Conservation (phyloP, 2,113 vertebrate genomes). For the Anguilla rostrata region DNA sequence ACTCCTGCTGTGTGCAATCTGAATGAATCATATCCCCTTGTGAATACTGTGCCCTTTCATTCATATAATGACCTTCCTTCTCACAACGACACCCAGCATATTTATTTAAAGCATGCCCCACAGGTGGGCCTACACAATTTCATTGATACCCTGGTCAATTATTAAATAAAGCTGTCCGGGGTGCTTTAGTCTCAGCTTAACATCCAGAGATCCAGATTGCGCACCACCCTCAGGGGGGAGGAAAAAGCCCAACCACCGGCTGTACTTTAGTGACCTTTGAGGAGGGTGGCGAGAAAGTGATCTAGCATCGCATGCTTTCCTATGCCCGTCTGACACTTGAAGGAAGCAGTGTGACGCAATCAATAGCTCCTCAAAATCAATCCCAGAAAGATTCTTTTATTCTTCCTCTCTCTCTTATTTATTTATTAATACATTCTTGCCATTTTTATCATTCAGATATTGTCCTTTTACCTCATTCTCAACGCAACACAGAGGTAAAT, state of each 20-base stretch:
- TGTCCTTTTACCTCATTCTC: constrained; percentile 10
- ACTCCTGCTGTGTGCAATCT: not conserved
- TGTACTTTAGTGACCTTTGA: constrained; percentile 3
- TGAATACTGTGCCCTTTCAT: not conserved
- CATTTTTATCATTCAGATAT: not conserved
- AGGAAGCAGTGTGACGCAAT: constrained; percentile 59
- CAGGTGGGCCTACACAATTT: not conserved
- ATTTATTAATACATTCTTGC: not conserved
- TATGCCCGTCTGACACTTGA: constrained; percentile 52
- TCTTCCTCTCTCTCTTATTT: constrained; percentile 32
- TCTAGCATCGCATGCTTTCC: constrained; percentile 34
- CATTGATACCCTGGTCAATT: not conserved
- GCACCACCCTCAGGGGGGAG: not conserved
- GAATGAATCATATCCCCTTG: not conserved
- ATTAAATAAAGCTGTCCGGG: not conserved
- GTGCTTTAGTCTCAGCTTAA: not conserved
- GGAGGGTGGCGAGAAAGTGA: not conserved
- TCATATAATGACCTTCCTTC: not conserved
- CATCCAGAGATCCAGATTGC: too few species aligned
- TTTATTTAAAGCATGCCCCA: not conserved
- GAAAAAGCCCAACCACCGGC: not conserved
- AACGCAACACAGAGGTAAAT: not conserved
- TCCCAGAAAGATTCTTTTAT: constrained; percentile 22
- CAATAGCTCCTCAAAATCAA: constrained; percentile 56
- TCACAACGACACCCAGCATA: not conserved